Evolutionary conservation across 1,140 invertebrate species (phyloP).

Genomic region (Drosophila athabasca): DNA sequence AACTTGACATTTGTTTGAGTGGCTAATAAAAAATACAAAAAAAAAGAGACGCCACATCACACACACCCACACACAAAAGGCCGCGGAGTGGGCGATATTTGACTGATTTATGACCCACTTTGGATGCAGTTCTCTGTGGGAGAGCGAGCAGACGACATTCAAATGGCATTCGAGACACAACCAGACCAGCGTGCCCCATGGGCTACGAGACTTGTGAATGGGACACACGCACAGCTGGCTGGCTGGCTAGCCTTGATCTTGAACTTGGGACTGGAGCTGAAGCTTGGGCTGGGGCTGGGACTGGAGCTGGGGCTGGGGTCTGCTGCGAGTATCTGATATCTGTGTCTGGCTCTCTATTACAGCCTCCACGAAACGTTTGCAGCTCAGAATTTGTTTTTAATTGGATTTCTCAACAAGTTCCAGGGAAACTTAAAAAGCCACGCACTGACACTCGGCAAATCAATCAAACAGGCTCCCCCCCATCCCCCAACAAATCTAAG

Average conservation of each 20-base stretch:
- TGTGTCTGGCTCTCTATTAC: slow-evolving; percentile 43
- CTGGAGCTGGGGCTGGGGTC: slow-evolving; percentile 1
- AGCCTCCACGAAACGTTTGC: slow-evolving; percentile 29
- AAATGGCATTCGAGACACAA: slow-evolving; percentile 26
- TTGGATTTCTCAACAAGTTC: slow-evolving; percentile 61
- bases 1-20: slow-evolving; percentile 59
- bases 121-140: slow-evolving; percentile 63
- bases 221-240: slow-evolving; percentile 1
- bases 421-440: slow-evolving; percentile 37
- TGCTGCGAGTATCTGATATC: too few relatives aligned
- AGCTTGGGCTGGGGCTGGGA: neutral
- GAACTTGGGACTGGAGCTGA: slow-evolving; percentile 47
- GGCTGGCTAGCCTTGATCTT: slow-evolving; percentile 66
- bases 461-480: slow-evolving; percentile 52
- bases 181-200: slow-evolving; percentile 1
- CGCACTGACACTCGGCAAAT: slow-evolving; percentile 54
- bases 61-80: slow-evolving; percentile 38
- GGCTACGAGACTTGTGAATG: slow-evolving; percentile 7
- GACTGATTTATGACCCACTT: slow-evolving; percentile 71
- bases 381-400: slow-evolving; percentile 65
- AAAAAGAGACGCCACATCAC: slow-evolving; percentile 40
- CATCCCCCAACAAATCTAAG: neutral
- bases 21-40: slow-evolving; percentile 56
- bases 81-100: slow-evolving; percentile 60
- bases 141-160: slow-evolving; percentile 44